Conservation (phyloP, 2,888 invertebrate genomes). For the Hydraecia micacea region DNA sequence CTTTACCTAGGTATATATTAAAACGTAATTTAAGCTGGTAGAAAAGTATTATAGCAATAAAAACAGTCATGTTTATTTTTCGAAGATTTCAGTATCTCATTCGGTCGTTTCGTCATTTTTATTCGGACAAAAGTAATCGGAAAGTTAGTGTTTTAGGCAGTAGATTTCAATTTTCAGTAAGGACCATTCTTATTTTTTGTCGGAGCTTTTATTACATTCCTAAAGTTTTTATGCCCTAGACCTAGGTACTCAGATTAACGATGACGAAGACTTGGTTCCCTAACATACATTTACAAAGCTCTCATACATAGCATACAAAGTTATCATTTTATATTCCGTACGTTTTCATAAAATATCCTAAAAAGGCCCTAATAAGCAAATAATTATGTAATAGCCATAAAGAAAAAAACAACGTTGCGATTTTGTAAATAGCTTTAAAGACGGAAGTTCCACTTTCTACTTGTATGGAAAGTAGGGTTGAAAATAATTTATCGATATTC, state of each 20-base stretch:
- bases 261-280: not conserved
- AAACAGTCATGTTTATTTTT: too few species aligned
- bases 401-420: slow-evolving; percentile 11
- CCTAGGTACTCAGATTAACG: not conserved
- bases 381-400: slow-evolving; percentile 5
- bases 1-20: too few species aligned
- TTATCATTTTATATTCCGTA: not conserved
- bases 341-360: not conserved
- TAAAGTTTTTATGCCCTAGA: not conserved
- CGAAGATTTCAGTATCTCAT: too few species aligned
- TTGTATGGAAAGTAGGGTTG: slow-evolving; percentile 27
- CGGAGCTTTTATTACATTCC: too few species aligned
- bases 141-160: too few species aligned
- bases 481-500: slow-evolving; percentile 29
- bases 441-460: slow-evolving; percentile 26
- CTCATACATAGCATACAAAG: not conserved
- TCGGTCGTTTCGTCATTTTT: too few species aligned
- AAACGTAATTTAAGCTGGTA: too few species aligned
- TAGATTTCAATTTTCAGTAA: too few species aligned
- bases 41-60: too few species aligned
- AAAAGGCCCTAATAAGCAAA: not conserved
- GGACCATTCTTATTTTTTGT: too few species aligned
- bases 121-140: too few species aligned
- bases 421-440: slow-evolving; percentile 6
- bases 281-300: not conserved